Base-by-base conservation (phyloP, 2,113 vertebrate species). In the Zosterops japonicus region DNA sequence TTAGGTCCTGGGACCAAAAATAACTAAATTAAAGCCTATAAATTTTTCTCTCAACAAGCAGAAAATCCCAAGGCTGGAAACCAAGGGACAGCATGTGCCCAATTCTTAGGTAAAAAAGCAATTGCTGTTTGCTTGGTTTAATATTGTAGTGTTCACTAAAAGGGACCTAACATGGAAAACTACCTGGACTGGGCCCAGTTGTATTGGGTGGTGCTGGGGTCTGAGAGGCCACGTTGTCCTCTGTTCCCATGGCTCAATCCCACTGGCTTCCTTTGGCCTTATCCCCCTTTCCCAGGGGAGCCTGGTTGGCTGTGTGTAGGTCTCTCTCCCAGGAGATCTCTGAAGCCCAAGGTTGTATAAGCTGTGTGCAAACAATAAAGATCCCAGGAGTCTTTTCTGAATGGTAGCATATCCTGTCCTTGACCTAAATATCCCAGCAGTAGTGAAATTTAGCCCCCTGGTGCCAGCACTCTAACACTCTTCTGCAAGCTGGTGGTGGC, bases 11-110 rank as follows among this genome's bases (percentile, higher is more conserved):
- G 89, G 74, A 70, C 93, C 78, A 92, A 92, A 92, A 90, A 96
- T 96, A 96, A 89, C 92, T 87, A 89, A 84, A 94, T 90, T 91
- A 85, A 95, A 90, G 95, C 83, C 92, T 95, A 93, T 82, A 84
- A 91, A 83, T 92, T 95, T 93, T 93, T 82, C 56, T 94, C 56
- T 75, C 85, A 83, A 79, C 83, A 78, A 93, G 94, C 77, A 88
- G 86, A 93, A 96, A 80, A 52, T 93, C 93, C 89, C 92, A 89
- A 69, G 29, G 81, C 96, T 96, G 88, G 71, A 89, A 83, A 71
- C 93, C 6, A 39, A 79, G 91, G 88, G 88, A 94, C 86, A 87
- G 68, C 5, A 3, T 90, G 90, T 92, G 75, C 94, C 92, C 71
- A 47, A 88, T 81, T 91, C 83, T 50, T 68, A 49, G 57, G 69